Base-by-base conservation (phyloP, 64 coral and sea anemone species). In the Stichodactyla helianthus region DNA sequence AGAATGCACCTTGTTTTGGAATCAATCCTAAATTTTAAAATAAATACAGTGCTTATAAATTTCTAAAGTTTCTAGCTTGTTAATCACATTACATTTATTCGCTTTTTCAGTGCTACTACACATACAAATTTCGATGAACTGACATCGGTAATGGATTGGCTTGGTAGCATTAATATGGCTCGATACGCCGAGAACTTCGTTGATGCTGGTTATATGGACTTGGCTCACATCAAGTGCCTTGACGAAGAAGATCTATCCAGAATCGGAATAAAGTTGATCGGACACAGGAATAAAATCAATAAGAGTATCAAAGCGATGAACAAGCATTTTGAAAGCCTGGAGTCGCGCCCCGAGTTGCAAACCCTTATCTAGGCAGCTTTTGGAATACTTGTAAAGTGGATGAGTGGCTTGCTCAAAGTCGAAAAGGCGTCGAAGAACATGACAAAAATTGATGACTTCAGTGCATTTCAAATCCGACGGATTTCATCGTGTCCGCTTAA, bases 251-350 rank as follows among this genome's bases (percentile, higher is more conserved):
- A 98, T 35, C 62, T 98, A 15, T 83, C 61, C 35, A 52, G 53
- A 84, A 89, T 98, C n/a, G 95, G 95, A 20, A 58, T 98, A 44
- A 92, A 79, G 35, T 79, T 98, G 67, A 94, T 98, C 82, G 95
- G 95, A 22, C 95, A 98, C 77, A 87, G 92, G 1, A 98, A 98
- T 56, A 98, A 98, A 65, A 98, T 98, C 17, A 86, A 82, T 16
- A 98, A 98, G 84, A 93, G 95, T 22, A 98, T 98, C 79, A 93
- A 87, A 79, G 89, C 88, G 25, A 91, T 93, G 89, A 90, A 93
- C 16, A 90, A 86, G 31, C 89, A 90, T 74, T 74, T 74, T 74
- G 68, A 74, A 74, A 74, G 68, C 25, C 1, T 74, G 68, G 68
- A 74, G 68, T 74, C 68, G 10, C n/a, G 68, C 27, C 68, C 68